Conservation (phyloP, 1,140 invertebrate genomes). For the Arctopsyche grandis region DNA sequence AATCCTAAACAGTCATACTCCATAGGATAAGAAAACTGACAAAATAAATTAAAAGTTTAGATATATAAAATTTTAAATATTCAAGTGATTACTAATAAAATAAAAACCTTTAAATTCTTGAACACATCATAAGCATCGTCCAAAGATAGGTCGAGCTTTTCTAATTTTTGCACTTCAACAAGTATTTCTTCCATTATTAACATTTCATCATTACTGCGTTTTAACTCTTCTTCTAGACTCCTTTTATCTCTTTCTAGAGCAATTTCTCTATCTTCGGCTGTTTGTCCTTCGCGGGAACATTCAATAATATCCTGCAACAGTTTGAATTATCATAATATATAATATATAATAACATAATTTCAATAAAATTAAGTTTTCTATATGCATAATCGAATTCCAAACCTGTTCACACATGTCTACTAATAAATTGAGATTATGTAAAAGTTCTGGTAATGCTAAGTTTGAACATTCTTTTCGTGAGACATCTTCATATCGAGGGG, state of each 20-base stretch:
- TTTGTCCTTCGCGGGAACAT: constrained; percentile 82
- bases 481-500: constrained; percentile 71
- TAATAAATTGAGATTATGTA: constrained; percentile 91
- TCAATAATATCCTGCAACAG: constrained; percentile 85
- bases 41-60: constrained; percentile 37
- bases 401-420: constrained; percentile 93
- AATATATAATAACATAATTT: constrained; percentile 13
- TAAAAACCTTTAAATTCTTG: constrained; percentile 72
- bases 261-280: constrained; percentile 81
- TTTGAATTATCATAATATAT: constrained; percentile 11
- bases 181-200: constrained; percentile 78
- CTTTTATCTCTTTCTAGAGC: constrained; percentile 83
- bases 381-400: constrained; percentile 32
- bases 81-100: not conserved
- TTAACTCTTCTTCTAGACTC: constrained; percentile 74
- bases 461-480: constrained; percentile 71
- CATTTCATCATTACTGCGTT: constrained; percentile 80
- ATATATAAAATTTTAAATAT: constrained; percentile 33
- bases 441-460: constrained; percentile 87
- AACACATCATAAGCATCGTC: constrained; percentile 80
- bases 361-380: constrained; percentile 27
- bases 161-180: constrained; percentile 75
- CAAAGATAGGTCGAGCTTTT: constrained; percentile 73
- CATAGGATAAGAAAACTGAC: constrained; percentile 57
- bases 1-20: constrained; percentile 62